These are phyloP conservation scores for Oncorhynchus kisutch DNA, from an alignment of 2,113 vertebrate species.

Conservation along the genomic window DNA sequence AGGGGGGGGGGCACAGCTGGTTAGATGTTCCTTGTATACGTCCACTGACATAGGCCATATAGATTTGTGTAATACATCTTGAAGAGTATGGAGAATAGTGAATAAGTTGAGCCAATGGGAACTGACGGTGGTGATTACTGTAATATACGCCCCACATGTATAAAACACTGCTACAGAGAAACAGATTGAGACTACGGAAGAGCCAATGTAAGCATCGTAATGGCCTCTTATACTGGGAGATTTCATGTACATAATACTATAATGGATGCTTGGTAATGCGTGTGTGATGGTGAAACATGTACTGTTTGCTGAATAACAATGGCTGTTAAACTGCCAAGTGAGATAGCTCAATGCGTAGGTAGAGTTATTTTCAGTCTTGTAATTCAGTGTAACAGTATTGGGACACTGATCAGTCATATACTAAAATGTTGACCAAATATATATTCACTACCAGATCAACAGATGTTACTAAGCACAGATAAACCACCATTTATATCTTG, in stretches of 20 bases:
- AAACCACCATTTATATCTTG: too few species aligned
- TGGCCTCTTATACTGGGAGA: background rate
- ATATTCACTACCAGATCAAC: too few species aligned
- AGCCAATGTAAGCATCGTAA: background rate
- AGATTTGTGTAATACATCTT: too few species aligned
- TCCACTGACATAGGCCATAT: background rate
- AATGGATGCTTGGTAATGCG: too few species aligned
- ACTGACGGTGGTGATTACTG: background rate
- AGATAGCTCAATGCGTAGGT: too few species aligned
- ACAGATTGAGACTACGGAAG: background rate
- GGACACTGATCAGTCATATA: too few species aligned
- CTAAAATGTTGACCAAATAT: too few species aligned
- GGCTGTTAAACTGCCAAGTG: too few species aligned
- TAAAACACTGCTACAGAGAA: background rate
- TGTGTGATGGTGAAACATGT: background rate
- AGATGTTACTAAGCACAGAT: too few species aligned
- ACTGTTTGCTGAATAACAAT: too few species aligned
- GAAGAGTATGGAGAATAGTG: background rate
- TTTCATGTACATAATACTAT: background rate
- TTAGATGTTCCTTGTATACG: background rate
- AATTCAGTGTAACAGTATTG: too few species aligned
- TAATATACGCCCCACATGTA: background rate
- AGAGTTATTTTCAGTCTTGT: too few species aligned
- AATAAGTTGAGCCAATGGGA: background rate
- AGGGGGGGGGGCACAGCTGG: conserved; percentile 1